Evolutionary conservation across 2,888 invertebrate species (phyloP).

Genomic region (Megaustenia siamemsis): DNA sequence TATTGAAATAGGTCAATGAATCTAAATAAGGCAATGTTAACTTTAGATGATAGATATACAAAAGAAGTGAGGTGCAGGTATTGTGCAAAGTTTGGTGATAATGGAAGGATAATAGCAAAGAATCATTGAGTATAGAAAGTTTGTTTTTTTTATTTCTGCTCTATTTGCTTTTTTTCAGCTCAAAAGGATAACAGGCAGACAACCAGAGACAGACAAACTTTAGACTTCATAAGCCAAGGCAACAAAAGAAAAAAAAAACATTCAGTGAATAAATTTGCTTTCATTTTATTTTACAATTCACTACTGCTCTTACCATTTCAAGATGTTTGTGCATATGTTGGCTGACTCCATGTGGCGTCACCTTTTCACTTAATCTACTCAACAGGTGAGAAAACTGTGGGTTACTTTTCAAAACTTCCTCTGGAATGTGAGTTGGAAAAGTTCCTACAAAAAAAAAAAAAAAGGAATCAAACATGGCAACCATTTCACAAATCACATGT

Average conservation of each 20-base stretch:
- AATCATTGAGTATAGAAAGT: no score
- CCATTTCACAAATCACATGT: no score
- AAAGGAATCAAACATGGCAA: no score
- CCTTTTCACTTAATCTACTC: neutral
- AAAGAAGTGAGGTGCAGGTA: no score
- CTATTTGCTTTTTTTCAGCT: no score
- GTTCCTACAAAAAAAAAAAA: neutral
- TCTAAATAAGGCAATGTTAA: no score
- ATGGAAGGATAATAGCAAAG: no score
- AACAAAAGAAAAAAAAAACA: neutral
- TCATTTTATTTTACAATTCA: neutral
- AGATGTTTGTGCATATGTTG: slow-evolving; percentile 24
- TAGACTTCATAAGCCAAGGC: no score
- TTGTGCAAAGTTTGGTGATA: no score
- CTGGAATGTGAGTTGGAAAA: slow-evolving; percentile 3
- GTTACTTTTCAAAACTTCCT: slow-evolving; percentile 23
- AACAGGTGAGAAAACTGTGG: slow-evolving; percentile 24
- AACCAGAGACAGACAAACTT: neutral
- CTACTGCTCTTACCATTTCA: slow-evolving; percentile 25
- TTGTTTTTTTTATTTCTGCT: no score
- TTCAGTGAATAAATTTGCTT: neutral
- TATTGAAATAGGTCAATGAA: no score
- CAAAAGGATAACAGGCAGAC: neutral
- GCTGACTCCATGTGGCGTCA: slow-evolving; percentile 31
- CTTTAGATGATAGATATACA: no score